Evolutionary conservation across 2,113 vertebrate genomes (phyloP), one percentile per base, ranked within the genome.

Genomic region (Dicrurus megarhynchus): DNA sequence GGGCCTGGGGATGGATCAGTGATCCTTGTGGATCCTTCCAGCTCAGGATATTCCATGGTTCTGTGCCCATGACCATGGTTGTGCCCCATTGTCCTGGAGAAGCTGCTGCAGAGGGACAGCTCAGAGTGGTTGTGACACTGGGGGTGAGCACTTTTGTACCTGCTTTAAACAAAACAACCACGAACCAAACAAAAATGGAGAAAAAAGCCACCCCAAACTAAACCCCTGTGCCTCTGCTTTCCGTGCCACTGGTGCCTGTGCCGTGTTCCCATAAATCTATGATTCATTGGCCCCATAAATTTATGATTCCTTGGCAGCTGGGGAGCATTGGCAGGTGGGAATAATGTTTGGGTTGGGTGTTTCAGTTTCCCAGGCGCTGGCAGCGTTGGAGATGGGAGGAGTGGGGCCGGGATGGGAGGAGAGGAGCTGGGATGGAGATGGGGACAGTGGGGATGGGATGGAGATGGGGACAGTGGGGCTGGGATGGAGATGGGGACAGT

Each of bases 11-110:
- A 6, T 61, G 15, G 7, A 10, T 50, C 7, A 0, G 0, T 20
- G 47, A 5, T 63, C 56, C 28, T 4, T n/a, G 49, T 3, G 74
- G 41, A 2, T 41, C 56, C 16, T 20, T 39, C 27, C 64, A 33
- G 3, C 49, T 15, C 17, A 33, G 73, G 63, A 22, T 10, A 6
- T 33, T 53, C 55, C 18, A 21, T 18, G 7, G 3, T 13, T 57
- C 41, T 8, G 0, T 47, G 46, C 3, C 32, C 3, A 0, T 8
- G 23, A 6, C 60, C 9, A 0, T 28, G 11, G 24, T 56, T 26
- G 1, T 16, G 23, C 42, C 39, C 39, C 21, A 3, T 6, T 44
- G 13, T 37, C 47, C 46, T 28, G 14, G 17, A 6, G 18, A 16
- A 84, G 20, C 20, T 19, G 19, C 24, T 69, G 35, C 30, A 41